phyloP scores from a whole-genome alignment of 37 sponge, comb jelly and placozoan genomes.

The Chondrilla cf. caribensis region DNA sequence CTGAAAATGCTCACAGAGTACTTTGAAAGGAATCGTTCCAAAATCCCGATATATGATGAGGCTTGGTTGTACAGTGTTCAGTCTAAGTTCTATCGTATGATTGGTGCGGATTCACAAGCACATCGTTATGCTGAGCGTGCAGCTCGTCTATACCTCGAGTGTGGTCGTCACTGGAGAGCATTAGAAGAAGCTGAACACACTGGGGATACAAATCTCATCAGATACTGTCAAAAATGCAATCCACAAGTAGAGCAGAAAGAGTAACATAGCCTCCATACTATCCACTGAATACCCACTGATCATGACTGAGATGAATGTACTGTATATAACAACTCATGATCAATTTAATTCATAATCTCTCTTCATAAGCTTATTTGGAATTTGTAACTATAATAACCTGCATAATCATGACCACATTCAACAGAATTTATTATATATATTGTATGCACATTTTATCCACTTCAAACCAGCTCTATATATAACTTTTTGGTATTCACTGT shows the following conservation, averaged over 20 bases:
- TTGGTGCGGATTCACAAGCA: neutral
- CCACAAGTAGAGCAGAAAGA: neutral
- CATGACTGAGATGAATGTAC: no score
- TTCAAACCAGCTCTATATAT: no score
- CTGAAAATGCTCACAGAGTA: neutral
- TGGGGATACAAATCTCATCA: neutral
- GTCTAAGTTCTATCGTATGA: neutral
- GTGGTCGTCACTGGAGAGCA: neutral
- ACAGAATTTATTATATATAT: no score
- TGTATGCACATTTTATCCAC: no score
- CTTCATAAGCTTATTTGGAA: no score
- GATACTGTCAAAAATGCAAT: neutral
- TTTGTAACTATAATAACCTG: no score
- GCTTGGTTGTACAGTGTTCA: neutral
- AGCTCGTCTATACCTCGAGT: neutral
- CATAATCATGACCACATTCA: no score
- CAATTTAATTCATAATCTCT: no score
- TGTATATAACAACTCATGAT: no score
- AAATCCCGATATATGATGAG: neutral
- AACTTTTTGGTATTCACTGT: no score
- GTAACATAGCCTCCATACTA: neutral
- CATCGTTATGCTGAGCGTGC: neutral
- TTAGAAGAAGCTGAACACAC: neutral
- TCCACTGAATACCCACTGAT: no score
- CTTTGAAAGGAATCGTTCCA: neutral